phyloP scores from a whole-genome alignment of 2,113 vertebrate species.

The Rallus limicola region DNA sequence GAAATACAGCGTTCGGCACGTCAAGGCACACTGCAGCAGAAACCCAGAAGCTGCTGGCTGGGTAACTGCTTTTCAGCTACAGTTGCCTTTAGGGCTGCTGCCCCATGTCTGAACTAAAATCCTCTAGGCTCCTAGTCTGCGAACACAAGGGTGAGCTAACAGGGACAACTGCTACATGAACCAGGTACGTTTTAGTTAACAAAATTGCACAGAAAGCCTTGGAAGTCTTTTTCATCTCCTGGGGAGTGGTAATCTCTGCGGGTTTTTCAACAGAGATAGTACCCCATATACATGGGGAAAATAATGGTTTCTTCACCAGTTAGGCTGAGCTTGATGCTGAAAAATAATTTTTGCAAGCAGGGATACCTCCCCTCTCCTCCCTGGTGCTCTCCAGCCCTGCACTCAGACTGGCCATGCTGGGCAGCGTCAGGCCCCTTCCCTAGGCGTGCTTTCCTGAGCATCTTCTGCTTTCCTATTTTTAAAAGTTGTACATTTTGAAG shows the following conservation, averaged over 20 bases:
- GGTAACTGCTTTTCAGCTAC: neutral
- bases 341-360: neutral
- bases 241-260: neutral
- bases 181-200: neutral
- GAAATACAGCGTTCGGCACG: neutral
- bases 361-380: neutral
- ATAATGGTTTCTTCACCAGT: neutral
- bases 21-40: neutral
- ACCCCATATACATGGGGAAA: neutral
- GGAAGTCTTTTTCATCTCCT: neutral
- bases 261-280: neutral
- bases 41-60: neutral
- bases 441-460: neutral
- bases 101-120: neutral
- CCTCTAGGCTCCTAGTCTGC: neutral
- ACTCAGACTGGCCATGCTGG: neutral
- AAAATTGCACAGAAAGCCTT: neutral
- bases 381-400: neutral
- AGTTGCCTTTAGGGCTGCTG: neutral
- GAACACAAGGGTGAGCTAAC: neutral
- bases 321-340: neutral
- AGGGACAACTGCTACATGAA: neutral
- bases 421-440: neutral
- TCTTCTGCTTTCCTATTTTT: constrained; percentile 42
- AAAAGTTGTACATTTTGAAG: neutral